Evolutionary conservation across 2,888 invertebrate species (phyloP).

Genomic region (Marronus borbonicus): DNA sequence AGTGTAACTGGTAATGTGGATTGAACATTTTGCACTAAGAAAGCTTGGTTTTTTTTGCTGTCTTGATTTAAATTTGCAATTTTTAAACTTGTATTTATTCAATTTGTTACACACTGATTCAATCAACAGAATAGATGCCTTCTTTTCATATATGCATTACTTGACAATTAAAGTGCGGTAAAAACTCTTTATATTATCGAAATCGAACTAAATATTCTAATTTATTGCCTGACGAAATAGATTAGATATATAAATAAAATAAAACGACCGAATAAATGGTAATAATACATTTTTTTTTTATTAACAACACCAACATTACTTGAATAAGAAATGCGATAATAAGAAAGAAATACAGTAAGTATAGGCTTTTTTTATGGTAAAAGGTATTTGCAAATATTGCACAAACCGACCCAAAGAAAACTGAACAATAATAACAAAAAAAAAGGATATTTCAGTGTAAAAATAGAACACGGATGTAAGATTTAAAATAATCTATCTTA

Average conservation of each 20-base stretch:
- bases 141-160: too few species aligned
- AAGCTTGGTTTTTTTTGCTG: too few species aligned
- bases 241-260: conserved; percentile 12
- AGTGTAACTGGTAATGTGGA: too few species aligned
- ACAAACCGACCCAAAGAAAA: conserved; percentile 55
- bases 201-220: too few species aligned
- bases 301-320: conserved; percentile 50
- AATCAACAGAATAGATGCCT: too few species aligned
- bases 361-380: conserved; percentile 23
- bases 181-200: too few species aligned
- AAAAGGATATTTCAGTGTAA: not conserved
- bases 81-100: too few species aligned
- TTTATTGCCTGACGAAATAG: too few species aligned
- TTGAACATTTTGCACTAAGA: too few species aligned
- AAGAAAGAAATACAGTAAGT: conserved; percentile 26
- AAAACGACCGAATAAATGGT: conserved; percentile 11
- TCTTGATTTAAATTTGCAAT: too few species aligned
- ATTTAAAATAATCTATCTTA: not conserved
- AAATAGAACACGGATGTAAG: not conserved
- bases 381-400: conserved; percentile 54
- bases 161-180: too few species aligned
- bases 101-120: too few species aligned
- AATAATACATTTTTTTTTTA: conserved; percentile 40
- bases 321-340: conserved; percentile 37
- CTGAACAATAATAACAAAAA: conserved; percentile 34